These are phyloP conservation scores for Leptonema lineaticorne DNA, from an alignment of 1,140 invertebrate genomes.

Conservation along the genomic window DNA sequence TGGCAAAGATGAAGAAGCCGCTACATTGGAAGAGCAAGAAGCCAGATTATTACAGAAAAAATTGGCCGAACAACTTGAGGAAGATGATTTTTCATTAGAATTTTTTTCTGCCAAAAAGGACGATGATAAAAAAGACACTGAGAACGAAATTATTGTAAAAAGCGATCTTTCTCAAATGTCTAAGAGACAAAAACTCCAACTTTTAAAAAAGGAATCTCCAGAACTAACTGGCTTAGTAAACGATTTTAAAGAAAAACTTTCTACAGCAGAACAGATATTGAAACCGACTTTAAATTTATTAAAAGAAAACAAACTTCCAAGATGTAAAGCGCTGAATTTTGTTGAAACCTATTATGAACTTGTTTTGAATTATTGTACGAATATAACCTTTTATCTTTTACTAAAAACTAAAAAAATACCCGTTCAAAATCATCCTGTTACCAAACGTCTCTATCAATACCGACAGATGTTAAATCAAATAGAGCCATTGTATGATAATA, in stretches of 20 bases:
- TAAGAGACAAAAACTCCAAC: conserved; percentile 70
- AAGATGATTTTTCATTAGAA: conserved; percentile 78
- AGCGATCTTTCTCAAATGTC: conserved; percentile 75
- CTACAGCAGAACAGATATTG: conserved; percentile 63
- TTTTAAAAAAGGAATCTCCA: conserved; percentile 81
- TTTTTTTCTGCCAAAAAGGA: conserved; percentile 53
- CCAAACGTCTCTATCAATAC: conserved; percentile 79
- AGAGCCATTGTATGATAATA: conserved; percentile 64
- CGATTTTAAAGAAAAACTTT: conserved; percentile 74
- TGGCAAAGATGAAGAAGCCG: conserved; percentile 70
- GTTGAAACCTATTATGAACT: conserved; percentile 70
- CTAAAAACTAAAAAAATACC: conserved; percentile 72
- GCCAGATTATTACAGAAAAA: conserved; percentile 78
- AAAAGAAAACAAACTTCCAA: conserved; percentile 57
- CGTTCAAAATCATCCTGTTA: conserved; percentile 80
- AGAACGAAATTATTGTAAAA: conserved; percentile 60
- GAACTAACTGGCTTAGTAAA: conserved; percentile 75
- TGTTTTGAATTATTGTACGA: conserved; percentile 79
- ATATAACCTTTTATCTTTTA: conserved; percentile 83
- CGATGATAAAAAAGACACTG: conserved; percentile 45
- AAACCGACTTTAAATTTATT: conserved; percentile 67
- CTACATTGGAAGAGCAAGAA: conserved; percentile 82
- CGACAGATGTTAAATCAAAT: conserved; percentile 74
- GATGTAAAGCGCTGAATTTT: conserved; percentile 64
- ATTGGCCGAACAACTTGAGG: conserved; percentile 75